Conservation (phyloP, 2,113 vertebrate species). For the Spilogale gracilis region DNA sequence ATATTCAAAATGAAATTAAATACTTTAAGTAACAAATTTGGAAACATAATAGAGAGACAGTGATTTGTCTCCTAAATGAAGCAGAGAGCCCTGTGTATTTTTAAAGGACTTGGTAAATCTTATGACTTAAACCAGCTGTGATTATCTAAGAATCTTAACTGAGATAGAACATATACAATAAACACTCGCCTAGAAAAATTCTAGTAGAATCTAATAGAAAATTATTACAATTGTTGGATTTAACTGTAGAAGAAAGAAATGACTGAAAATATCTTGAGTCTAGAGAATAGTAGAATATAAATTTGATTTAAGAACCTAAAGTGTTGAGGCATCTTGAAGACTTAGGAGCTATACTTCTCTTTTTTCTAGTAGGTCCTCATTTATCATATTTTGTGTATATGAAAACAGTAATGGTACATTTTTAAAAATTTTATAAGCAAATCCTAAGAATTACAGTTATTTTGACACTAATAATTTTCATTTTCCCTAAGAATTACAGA, state of each 20-base stretch:
- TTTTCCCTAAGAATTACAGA: not conserved
- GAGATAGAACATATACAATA: not conserved
- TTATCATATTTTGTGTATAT: not conserved
- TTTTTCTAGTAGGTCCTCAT: not conserved
- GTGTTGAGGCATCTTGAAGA: not conserved
- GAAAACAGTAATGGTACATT: not conserved
- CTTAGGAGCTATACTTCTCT: not conserved
- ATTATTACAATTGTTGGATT: not conserved
- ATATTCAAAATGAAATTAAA: conserved; percentile 8
- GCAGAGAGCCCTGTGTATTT: not conserved
- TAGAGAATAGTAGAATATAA: not conserved
- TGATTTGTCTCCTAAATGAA: conserved; percentile 14
- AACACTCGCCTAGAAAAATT: not conserved
- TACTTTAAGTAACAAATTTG: not conserved
- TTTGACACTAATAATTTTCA: not conserved
- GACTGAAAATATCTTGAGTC: not conserved
- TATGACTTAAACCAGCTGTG: not conserved
- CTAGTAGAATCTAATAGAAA: not conserved
- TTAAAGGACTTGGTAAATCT: not conserved
- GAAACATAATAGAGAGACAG: not conserved
- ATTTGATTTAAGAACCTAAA: not conserved
- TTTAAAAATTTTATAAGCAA: not conserved
- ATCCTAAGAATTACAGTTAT: not conserved
- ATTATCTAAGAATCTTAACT: not conserved
- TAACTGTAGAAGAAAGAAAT: not conserved